Evolutionary conservation across 1,140 invertebrate species (phyloP).

Genomic region (Parasteatoda tepidariorum): DNA sequence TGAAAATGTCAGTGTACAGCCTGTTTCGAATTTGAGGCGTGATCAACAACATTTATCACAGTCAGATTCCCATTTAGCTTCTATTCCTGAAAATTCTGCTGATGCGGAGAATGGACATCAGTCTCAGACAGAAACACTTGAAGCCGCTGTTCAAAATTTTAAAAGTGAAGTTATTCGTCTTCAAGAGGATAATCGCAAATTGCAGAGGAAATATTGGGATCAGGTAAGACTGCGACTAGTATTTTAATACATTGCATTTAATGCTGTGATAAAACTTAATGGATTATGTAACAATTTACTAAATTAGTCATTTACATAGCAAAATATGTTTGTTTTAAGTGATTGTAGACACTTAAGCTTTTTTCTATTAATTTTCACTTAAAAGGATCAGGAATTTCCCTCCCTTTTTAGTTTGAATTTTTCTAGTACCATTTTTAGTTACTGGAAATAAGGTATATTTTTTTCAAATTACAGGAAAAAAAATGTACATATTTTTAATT

Average conservation of each 20-base stretch:
- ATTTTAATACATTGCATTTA: neutral
- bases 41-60: constrained; percentile 48
- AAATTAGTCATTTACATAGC: no score
- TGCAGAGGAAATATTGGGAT: constrained; percentile 58
- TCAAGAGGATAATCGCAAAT: constrained; percentile 55
- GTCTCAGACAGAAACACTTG: neutral
- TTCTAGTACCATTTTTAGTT: no score
- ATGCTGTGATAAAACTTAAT: no score
- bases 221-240: constrained; percentile 28
- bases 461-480: no score
- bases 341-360: no score
- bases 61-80: constrained; percentile 57
- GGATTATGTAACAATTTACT: no score
- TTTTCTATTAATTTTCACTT: no score
- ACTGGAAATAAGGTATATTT: no score
- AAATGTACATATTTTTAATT: no score
- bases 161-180: constrained; percentile 26
- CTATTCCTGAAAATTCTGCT: constrained; percentile 53
- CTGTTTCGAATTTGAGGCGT: constrained; percentile 19
- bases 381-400: no score
- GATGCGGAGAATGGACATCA: neutral
- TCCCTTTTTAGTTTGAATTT: no score
- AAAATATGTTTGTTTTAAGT: no score
- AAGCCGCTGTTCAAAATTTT: constrained; percentile 24
- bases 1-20: constrained; percentile 17